Evolutionary conservation across 2,797 vertebrate species (phyloP), one percentile per base, ranked within the genome.

Genomic region (Mormyrops boulengeri): DNA sequence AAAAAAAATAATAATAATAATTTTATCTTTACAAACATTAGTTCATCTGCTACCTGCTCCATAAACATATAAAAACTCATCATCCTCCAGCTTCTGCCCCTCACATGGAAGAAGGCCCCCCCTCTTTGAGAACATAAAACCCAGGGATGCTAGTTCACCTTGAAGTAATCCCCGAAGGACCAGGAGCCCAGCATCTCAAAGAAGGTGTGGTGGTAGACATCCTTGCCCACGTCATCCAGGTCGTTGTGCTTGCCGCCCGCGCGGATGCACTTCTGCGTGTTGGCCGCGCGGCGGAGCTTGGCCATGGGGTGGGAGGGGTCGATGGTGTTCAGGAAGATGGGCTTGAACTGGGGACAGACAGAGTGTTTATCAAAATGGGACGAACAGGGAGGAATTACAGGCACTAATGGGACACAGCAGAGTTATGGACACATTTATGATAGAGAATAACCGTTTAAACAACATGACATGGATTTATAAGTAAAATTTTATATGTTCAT

Each of bases 91-190:
- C 41, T 47, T n/a, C 38, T 4, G 19, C 3, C 38, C 77, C 41
- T n/a, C 19, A n/a, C 41, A 22, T 0, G 17, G 2, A 2, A 3
- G 17, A 47, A 47, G 77, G 0, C 19, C 77, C 41, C 3, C 41
- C 77, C 77, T 9, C 77, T 30, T 44, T 47, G 69, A 77, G 69
- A 41, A 77, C 14, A 19, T 47, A 22, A 47, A 82, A 22, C 41
- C 77, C 17, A 82, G 41, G 12, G 77, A 38, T 77, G 69, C 34
- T 11, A 73, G 1, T 77, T 57, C 38, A 99, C 99, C 97, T 99
- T 99, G 91, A 99, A 99, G 92, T 99, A 99, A 95, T 99, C 98
- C 8, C 99, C 98, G 87, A 99, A 99, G 90, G 99, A 99, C 99
- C 99, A 99, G 90, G 98, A 99, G 0, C 99, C 99, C 94, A 99